Evolutionary conservation across 2,888 invertebrate genomes (phyloP).

Genomic region (Physocephala rufipes): DNA sequence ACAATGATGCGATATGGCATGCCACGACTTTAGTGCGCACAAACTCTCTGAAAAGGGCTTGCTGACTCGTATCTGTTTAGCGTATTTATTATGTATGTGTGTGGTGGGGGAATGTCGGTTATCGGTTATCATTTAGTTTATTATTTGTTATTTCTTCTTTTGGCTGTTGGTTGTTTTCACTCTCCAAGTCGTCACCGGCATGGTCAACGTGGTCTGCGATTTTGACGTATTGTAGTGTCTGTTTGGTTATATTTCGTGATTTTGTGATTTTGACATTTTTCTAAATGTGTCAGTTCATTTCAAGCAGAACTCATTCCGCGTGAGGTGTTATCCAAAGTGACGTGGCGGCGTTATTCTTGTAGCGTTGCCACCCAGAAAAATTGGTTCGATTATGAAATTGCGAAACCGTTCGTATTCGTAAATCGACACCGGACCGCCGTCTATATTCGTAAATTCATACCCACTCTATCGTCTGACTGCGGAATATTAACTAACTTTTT

Average conservation of each 20-base stretch:
- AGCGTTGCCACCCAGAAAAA: constrained; percentile 15
- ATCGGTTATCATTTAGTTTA: too few species aligned
- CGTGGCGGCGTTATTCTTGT: not conserved
- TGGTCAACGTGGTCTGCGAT: too few species aligned
- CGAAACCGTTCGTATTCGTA: too few species aligned
- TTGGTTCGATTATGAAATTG: too few species aligned
- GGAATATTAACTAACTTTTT: too few species aligned
- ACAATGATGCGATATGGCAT: not conserved
- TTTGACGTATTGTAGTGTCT: not conserved
- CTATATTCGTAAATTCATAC: too few species aligned
- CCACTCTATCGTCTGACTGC: too few species aligned
- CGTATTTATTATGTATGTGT: too few species aligned
- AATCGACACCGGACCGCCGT: too few species aligned
- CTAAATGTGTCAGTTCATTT: too few species aligned
- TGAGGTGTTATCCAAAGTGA: constrained; percentile 14
- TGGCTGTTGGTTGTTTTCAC: too few species aligned
- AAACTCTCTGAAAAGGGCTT: not conserved
- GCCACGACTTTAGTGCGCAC: constrained; percentile 27
- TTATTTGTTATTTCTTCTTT: not conserved
- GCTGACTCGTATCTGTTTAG: not conserved
- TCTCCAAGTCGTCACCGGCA: not conserved
- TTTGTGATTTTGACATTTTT: not conserved
- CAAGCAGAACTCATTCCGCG: not conserved
- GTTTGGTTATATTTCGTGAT: not conserved
- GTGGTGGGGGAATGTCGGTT: constrained; percentile 8